Conservation (phyloP, 2,113 vertebrate species). For the Indicator indicator region DNA sequence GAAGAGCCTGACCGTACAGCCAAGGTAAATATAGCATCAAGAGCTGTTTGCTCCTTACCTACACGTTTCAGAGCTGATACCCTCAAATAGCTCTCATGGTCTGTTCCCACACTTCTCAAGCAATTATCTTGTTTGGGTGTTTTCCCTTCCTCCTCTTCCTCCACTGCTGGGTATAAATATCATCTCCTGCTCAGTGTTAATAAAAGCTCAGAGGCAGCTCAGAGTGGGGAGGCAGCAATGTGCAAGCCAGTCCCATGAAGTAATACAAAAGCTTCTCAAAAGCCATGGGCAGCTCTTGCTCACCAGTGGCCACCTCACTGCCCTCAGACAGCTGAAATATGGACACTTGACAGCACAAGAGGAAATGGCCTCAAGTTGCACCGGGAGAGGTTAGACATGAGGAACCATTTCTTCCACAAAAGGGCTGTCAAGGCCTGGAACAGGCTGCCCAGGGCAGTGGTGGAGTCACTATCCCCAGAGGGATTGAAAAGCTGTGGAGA, state of each 20-base stretch:
- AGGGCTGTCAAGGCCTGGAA: too few species aligned
- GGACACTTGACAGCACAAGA: too few species aligned
- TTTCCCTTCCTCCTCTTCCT: not conserved
- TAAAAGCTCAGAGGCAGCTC: not conserved
- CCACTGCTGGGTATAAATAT: not conserved
- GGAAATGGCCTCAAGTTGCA: too few species aligned
- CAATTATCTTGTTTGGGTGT: slow-evolving; percentile 25
- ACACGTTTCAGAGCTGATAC: not conserved
- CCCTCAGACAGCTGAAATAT: not conserved
- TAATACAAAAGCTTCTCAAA: not conserved
- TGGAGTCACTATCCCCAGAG: too few species aligned
- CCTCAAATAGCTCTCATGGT: not conserved
- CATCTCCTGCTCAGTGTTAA: not conserved
- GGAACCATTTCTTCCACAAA: too few species aligned
- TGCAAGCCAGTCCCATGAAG: not conserved
- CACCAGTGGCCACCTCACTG: not conserved
- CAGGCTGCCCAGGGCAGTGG: too few species aligned
- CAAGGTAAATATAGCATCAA: not conserved
- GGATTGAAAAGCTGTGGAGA: too few species aligned
- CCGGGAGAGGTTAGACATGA: too few species aligned
- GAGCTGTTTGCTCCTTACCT: slow-evolving; percentile 15
- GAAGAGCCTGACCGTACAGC: not conserved
- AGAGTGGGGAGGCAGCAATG: not conserved
- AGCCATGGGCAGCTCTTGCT: not conserved
- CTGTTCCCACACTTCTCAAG: not conserved